Evolutionary conservation across 2,797 vertebrate genomes (phyloP).

Genomic region (Melanotaenia maccullochi): DNA sequence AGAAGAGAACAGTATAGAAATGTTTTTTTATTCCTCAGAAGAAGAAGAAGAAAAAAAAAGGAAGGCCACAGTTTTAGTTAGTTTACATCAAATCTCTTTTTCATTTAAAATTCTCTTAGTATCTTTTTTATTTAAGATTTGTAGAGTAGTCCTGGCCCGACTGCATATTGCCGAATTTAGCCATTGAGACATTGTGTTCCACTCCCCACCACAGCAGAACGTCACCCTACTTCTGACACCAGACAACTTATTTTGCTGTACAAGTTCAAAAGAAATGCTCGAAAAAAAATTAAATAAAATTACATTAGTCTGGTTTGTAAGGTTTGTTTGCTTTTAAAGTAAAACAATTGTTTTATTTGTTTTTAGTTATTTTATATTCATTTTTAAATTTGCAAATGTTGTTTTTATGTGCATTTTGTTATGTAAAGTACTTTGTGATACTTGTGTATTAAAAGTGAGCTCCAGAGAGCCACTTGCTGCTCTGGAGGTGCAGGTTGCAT

Average conservation of each 20-base stretch:
- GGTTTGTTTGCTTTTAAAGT: too few relatives aligned
- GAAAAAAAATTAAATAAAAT: too few relatives aligned
- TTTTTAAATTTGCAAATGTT: too few relatives aligned
- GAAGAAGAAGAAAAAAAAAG: not conserved
- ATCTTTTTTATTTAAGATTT: not conserved
- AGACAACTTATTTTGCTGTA: not conserved
- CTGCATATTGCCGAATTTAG: not conserved
- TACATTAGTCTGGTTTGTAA: too few relatives aligned
- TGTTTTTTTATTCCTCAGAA: not conserved
- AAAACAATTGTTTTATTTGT: too few relatives aligned
- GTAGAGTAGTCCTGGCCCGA: not conserved
- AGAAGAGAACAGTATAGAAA: not conserved
- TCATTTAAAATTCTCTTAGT: not conserved
- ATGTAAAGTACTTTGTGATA: too few relatives aligned
- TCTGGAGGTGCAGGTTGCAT: too few relatives aligned
- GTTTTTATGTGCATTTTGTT: too few relatives aligned
- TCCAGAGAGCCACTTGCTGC: too few relatives aligned
- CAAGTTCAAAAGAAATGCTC: not conserved
- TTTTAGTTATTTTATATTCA: too few relatives aligned
- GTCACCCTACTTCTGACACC: not conserved
- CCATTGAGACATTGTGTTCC: not conserved
- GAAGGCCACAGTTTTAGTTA: not conserved
- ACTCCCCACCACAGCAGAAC: not conserved
- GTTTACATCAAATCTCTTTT: not conserved
- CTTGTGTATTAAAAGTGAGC: too few relatives aligned